Conservation (phyloP, 2,113 vertebrate species). For the Microcebus tavaratra region DNA sequence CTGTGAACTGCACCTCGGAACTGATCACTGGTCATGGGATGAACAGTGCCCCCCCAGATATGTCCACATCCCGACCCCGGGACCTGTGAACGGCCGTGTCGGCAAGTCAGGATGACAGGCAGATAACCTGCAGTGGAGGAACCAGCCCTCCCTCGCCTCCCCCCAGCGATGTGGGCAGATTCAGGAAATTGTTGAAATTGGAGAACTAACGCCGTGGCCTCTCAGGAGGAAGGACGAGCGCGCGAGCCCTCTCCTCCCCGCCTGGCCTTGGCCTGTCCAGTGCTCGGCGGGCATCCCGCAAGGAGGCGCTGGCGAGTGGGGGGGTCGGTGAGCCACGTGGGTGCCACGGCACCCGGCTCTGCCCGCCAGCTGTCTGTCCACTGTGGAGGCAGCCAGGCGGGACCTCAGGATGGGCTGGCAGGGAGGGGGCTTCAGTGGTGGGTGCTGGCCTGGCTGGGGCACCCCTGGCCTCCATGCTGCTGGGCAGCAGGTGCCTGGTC, state of each 20-base stretch:
- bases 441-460: fast-evolving
- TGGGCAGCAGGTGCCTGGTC: background rate
- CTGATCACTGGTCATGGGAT: background rate
- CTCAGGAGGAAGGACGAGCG: background rate
- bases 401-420: background rate
- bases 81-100: background rate
- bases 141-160: background rate
- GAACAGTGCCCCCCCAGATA: background rate
- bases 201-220: background rate
- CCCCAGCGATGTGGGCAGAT: background rate
- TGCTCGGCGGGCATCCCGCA: background rate
- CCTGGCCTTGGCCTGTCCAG: too few relatives aligned
- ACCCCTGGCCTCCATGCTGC: background rate
- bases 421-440: background rate
- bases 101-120: background rate
- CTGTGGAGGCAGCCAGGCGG: background rate
- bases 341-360: background rate
- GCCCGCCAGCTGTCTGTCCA: fast-evolving
- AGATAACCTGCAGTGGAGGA: background rate
- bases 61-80: background rate
- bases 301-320: background rate
- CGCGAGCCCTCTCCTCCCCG: fast-evolving
- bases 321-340: background rate
- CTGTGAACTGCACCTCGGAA: background rate
- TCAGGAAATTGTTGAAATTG: background rate